Base-by-base conservation (phyloP, 2,113 vertebrate species). In the Falcunculus frontatus region DNA sequence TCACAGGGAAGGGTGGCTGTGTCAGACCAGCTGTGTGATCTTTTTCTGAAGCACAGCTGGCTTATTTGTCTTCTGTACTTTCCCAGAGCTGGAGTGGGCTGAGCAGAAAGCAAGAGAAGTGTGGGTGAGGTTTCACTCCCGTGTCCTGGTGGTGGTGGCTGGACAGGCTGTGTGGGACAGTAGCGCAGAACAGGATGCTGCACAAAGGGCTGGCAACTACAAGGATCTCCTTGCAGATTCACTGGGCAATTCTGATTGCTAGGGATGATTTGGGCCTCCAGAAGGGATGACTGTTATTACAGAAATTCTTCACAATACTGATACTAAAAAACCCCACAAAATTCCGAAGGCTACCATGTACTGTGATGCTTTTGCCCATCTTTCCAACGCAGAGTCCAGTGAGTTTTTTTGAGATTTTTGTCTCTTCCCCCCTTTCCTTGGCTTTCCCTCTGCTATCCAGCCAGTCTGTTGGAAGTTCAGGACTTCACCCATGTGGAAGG, bases 341-440 rank as follows among this genome's bases (percentile, higher is more conserved):
- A n/a, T 0, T 75, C 35, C 4, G 41, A 13, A 59, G 90, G 23
- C 39, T 72, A 13, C 65, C 1, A 0, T 35, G 13, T 64, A 20
- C 25, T 76, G 21, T 75, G 44, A 64, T 76, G 26, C 41, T 46
- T 88, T 77, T 46, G 35, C 26, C 9, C 8, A 6, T 85, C 86
- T 88, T 64, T 55, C 27, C 49, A 50, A 16, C 23, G 53, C 44
- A 41, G 60, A 19, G 15, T 67, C 20, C 11, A 20, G 27, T 63
- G 60, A 67, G n/a, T 76, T 93, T 90, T 80, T 25, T 4, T 55
- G 75, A 88, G 46, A 73, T 59, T 94, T 86, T 49, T 79, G 23
- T 70, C 22, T 80, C 22, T 91, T 75, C 25, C 6, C 16, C 37
- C 17, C n/a, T 78, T 82, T 57, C 32, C 44, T 72, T 49, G 62